A percentile compares a stretch with the other conserved stretches of the same genome.
Evolutionary conservation across 2,113 vertebrate species (phyloP).

Genomic region (Phocoena phocoena): DNA sequence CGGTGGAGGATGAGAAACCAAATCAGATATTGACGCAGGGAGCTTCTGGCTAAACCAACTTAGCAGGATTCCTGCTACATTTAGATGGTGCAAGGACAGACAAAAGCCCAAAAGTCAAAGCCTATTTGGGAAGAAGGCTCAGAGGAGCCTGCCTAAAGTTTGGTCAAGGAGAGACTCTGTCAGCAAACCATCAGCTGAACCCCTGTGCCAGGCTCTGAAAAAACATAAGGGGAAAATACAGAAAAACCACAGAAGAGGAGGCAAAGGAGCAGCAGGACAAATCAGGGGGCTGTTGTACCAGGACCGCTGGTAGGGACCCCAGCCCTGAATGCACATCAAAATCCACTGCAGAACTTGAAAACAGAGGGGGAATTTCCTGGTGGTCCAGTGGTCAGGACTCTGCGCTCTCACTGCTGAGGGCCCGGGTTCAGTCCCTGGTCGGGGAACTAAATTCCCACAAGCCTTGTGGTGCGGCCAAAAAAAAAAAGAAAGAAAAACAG

Average conservation of each 20-base stretch:
- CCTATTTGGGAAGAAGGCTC: not conserved
- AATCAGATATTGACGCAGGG: not conserved
- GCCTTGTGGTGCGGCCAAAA: not conserved
- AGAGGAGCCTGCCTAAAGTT: not conserved
- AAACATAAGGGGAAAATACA: not conserved
- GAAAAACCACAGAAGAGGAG: not conserved
- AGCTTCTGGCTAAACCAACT: not conserved
- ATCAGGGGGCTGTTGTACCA: rapidly evolving
- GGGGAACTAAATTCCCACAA: not conserved
- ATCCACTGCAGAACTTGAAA: not conserved
- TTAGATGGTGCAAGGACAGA: not conserved
- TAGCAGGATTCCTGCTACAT: not conserved
- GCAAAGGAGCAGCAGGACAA: too few relatives aligned
- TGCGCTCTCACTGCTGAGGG: not conserved
- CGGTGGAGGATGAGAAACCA: not conserved
- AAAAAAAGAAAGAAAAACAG: not conserved
- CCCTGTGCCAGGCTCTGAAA: not conserved
- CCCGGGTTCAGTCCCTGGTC: not conserved
- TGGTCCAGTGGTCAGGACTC: not conserved
- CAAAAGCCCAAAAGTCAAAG: not conserved
- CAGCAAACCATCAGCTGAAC: not conserved
- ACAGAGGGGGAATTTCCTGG: not conserved
- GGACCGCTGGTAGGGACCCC: too few relatives aligned
- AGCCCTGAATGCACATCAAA: not conserved
- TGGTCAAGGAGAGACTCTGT: not conserved